These are phyloP conservation scores for Hydrolagus colliei DNA, from an alignment of 2,797 vertebrate genomes.

Conservation along the genomic window DNA sequence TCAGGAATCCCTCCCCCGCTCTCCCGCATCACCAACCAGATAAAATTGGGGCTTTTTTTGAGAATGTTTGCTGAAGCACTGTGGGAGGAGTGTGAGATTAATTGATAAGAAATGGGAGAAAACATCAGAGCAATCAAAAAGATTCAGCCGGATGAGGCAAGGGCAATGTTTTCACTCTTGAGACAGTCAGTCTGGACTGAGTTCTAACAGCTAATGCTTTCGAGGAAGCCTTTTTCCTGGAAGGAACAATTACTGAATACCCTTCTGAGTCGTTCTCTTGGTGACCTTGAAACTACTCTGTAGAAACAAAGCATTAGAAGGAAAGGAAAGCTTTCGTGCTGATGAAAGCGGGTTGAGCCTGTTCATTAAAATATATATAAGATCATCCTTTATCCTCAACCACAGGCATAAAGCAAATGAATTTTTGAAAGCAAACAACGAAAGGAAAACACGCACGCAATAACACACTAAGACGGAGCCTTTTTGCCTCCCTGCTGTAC, in stretches of 20 bases:
- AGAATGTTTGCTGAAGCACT: background rate
- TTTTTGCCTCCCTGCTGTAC: background rate
- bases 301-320: background rate
- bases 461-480: background rate
- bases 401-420: background rate
- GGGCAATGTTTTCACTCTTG: background rate
- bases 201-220: constrained; percentile 22
- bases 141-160: background rate
- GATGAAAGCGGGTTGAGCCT: background rate
- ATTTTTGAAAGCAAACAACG: background rate
- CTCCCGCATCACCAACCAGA: background rate
- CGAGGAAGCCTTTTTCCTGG: constrained; percentile 22
- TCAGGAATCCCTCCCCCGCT: background rate
- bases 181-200: constrained; percentile 20
- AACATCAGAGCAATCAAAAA: background rate
- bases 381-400: background rate
- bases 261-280: constrained; percentile 4
- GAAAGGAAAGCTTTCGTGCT: background rate
- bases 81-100: background rate
- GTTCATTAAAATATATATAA: background rate
- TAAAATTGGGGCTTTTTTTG: background rate
- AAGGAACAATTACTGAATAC: constrained; percentile 24
- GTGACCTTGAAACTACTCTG: constrained; percentile 14
- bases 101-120: constrained; percentile 11
- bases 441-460: background rate